Conservation (phyloP, 2,113 vertebrate species). For the Kryptolebias marmoratus region DNA sequence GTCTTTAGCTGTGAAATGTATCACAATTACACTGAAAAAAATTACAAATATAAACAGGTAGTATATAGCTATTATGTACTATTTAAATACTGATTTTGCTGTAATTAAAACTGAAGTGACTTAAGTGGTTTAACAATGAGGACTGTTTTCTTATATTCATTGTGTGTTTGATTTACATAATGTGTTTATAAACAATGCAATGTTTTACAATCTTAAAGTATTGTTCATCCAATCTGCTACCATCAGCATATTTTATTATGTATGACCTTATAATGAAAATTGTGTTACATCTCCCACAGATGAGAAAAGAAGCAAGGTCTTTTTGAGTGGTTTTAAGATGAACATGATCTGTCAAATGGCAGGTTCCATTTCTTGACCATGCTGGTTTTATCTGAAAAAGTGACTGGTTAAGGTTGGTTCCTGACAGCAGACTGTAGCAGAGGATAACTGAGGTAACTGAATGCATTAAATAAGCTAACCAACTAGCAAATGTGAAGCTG, state of each 20-base stretch:
- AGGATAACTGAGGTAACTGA: slow-evolving; percentile 33
- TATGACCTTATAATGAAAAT: slow-evolving; percentile 66
- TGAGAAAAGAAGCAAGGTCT: slow-evolving; percentile 31
- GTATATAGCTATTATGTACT: too few relatives aligned
- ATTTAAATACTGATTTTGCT: neutral
- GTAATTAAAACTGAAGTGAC: neutral
- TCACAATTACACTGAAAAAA: too few relatives aligned
- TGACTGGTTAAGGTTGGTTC: slow-evolving; percentile 42
- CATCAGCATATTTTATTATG: slow-evolving; percentile 64
- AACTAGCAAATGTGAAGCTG: slow-evolving; percentile 37
- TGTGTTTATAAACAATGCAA: slow-evolving; percentile 28
- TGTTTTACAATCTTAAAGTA: slow-evolving; percentile 40
- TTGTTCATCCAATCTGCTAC: slow-evolving; percentile 50
- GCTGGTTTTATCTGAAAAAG: slow-evolving; percentile 50
- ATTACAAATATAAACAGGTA: too few relatives aligned
- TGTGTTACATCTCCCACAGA: slow-evolving; percentile 44
- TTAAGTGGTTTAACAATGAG: slow-evolving; percentile 17
- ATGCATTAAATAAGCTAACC: slow-evolving; percentile 37
- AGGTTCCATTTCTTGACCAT: slow-evolving; percentile 29
- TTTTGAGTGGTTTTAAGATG: slow-evolving; percentile 68
- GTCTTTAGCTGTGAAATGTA: too few relatives aligned
- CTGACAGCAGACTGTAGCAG: slow-evolving; percentile 39
- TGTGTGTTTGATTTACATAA: slow-evolving; percentile 52
- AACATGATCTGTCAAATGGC: slow-evolving; percentile 58
- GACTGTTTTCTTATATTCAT: slow-evolving; percentile 16